Evolutionary conservation across 2,888 invertebrate genomes (phyloP).

Genomic region (Drosophila nigritarsus): DNA sequence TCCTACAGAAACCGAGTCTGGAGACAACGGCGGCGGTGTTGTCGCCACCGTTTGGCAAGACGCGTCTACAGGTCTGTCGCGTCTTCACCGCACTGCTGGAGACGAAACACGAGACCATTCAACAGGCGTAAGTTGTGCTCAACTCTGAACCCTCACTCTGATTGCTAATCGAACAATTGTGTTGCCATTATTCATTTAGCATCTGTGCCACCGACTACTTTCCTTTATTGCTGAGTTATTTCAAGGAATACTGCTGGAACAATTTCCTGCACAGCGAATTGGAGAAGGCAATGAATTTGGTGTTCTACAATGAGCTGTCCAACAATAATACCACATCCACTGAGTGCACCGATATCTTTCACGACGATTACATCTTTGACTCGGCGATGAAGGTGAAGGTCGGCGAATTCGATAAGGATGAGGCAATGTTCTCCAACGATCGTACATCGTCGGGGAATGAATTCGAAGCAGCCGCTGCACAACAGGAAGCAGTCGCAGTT

Average conservation of each 20-base stretch:
- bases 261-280: constrained; percentile 98
- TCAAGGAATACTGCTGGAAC: constrained; percentile 96
- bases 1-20: constrained; percentile 87
- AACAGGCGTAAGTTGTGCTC: constrained; percentile 87
- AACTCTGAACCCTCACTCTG: not conserved
- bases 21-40: constrained; percentile 90
- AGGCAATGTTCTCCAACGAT: not conserved
- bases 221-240: constrained; percentile 91
- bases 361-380: constrained; percentile 58
- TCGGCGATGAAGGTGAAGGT: constrained; percentile 43
- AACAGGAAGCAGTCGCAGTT: constrained; percentile 24
- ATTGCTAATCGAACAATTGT: not conserved
- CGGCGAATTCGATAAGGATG: not conserved
- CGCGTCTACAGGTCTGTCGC: constrained; percentile 92
- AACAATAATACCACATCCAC: constrained; percentile 82
- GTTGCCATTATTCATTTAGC: constrained; percentile 47
- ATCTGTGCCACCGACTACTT: constrained; percentile 87
- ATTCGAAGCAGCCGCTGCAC: constrained; percentile 1
- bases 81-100: constrained; percentile 91
- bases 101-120: constrained; percentile 90
- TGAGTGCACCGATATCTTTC: constrained; percentile 69
- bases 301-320: constrained; percentile 86
- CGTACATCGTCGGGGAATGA: not conserved
- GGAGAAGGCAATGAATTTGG: constrained; percentile 91
- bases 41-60: constrained; percentile 91